A percentile compares a stretch with the other conserved stretches of the same genome.
Conservation (phyloP, 2,797 vertebrate genomes). For the Karalla daura region DNA sequence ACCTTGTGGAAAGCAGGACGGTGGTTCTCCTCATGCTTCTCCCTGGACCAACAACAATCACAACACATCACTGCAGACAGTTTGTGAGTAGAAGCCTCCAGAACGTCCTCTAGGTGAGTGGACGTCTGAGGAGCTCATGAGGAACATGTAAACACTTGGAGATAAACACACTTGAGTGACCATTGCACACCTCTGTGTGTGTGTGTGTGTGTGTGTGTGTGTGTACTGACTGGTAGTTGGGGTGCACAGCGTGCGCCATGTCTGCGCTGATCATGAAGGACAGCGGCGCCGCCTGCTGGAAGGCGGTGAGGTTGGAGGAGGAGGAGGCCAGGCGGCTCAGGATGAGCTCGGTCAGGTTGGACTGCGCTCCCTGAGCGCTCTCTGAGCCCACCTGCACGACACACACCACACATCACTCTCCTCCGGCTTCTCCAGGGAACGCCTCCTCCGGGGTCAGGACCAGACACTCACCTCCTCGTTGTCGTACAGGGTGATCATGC, state of each 20-base stretch:
- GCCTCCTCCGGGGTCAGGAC: neutral
- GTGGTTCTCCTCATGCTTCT: constrained; percentile 98
- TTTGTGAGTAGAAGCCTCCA: too few relatives aligned
- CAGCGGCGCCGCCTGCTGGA: constrained; percentile 91
- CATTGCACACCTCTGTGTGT: too few relatives aligned
- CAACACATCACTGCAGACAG: too few relatives aligned
- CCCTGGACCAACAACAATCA: constrained; percentile 83
- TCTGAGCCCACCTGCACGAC: constrained; percentile 91
- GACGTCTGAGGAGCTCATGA: too few relatives aligned
- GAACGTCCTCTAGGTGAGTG: too few relatives aligned
- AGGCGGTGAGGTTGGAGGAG: constrained; percentile 86
- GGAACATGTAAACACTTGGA: too few relatives aligned
- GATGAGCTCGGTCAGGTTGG: constrained; percentile 94
- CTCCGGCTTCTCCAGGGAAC: too few relatives aligned
- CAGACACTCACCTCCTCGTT: constrained; percentile 90
- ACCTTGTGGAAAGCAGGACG: constrained; percentile 96
- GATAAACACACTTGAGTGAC: too few relatives aligned
- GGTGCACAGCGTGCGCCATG: constrained; percentile 96
- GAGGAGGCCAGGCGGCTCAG: constrained; percentile 90
- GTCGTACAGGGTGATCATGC: constrained; percentile 93
- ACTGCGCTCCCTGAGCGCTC: constrained; percentile 94
- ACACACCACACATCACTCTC: neutral
- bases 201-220: neutral
- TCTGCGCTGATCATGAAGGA: constrained; percentile 98
- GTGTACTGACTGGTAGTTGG: constrained; percentile 93